Evolutionary conservation across 2,113 vertebrate genomes (phyloP), one percentile per base, ranked within the genome.

Genomic region (Cynocephalus volans): DNA sequence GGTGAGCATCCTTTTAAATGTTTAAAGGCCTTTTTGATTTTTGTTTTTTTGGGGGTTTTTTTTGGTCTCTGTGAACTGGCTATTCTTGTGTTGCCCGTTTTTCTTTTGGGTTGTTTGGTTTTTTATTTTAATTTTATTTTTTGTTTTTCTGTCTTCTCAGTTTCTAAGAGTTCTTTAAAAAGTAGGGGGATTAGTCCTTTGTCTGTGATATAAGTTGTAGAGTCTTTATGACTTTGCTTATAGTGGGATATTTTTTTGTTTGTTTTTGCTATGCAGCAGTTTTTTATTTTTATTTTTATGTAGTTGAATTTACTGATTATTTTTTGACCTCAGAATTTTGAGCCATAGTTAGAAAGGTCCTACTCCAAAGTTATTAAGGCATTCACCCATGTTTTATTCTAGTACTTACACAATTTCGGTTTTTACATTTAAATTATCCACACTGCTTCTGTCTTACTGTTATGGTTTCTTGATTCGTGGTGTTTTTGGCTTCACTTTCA

Each of bases 121-220:
- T 87, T 95, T 72, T 93, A 12, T 56, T 11, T 56, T 56, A 56
- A 56, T 56, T 56, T 56, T 56, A 56, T 56, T 56, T 56, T 12
- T 56, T 56, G 17, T 56, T 56, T 14, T 56, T 56, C 2, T 56
- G 12, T 67, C 69, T 72, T 80, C 36, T 67, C 17, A 48, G 4
- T 89, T 95, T 89, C 70, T 90, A 77, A 85, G 62, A 73, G n/a
- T 84, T 96, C 45, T 93, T 88, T 54, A 58, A 75, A 85, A 88
- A 86, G 19, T 50, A 76, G 26, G 12, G 14, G 31, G 5, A 67
- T 65, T 76, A 50, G 33, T 88, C 31, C 41, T 79, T 79, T 90
- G 54, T 77, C 50, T 87, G 81, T 48, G 45, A 93, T 62, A 48
- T 50, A 70, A 58, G 80, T 94, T 83, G 14, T 36, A 81, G 13